These are phyloP conservation scores for Parazoanthus atlanticus DNA, from an alignment of 92 coral and sea anemone genomes.

Conservation along the genomic window DNA sequence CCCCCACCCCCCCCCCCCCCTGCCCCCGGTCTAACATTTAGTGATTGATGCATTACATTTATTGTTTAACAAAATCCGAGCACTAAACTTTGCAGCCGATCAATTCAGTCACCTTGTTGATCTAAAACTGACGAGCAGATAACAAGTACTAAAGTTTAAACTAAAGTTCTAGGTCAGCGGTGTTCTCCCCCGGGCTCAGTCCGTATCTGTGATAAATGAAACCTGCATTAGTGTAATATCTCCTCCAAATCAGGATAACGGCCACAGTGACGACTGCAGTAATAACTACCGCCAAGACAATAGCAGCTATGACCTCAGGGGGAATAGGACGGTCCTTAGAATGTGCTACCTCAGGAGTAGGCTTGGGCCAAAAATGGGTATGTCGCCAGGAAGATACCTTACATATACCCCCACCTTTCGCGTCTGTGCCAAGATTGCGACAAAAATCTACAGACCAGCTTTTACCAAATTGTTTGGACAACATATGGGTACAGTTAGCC, in stretches of 20 bases:
- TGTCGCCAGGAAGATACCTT: conserved; percentile 25
- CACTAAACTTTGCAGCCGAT: background rate
- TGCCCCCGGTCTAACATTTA: too few relatives aligned
- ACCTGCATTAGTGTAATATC: background rate
- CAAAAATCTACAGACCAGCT: background rate
- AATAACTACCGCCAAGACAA: conserved; percentile 8
- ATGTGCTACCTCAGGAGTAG: background rate
- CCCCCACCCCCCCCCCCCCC: too few relatives aligned
- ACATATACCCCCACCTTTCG: background rate
- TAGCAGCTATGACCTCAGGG: conserved; percentile 27
- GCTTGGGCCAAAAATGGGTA: conserved; percentile 25
- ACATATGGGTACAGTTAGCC: conserved; percentile 32
- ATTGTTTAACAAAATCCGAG: background rate
- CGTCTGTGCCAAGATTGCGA: conserved; percentile 11
- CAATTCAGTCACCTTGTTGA: too few relatives aligned
- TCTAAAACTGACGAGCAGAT: background rate
- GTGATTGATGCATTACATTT: too few relatives aligned
- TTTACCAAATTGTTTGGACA: background rate
- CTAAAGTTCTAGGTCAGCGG: conserved; percentile 16
- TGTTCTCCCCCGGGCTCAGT: conserved; percentile 5
- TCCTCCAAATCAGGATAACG: conserved; percentile 17
- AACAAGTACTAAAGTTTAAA: background rate
- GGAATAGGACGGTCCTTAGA: conserved; percentile 20
- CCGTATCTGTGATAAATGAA: conserved; percentile 23
- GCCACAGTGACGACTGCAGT: background rate